phyloP scores from a whole-genome alignment of 2,888 invertebrate genomes.

The Machimus atricapillus region DNA sequence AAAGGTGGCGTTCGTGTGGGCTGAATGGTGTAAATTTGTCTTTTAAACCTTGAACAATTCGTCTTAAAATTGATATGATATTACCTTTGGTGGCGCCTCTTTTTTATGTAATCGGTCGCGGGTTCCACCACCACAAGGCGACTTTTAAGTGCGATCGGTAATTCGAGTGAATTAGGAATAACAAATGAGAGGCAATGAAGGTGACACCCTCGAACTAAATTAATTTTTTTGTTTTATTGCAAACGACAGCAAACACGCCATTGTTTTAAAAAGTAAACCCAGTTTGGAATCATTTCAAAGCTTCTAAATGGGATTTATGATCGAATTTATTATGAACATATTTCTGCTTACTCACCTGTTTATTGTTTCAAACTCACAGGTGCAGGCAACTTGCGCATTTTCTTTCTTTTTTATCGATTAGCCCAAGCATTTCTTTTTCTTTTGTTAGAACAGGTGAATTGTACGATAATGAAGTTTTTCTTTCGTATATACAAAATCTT shows the following conservation, averaged over 20 bases:
- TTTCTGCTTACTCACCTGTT: not conserved
- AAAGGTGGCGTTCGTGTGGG: not conserved
- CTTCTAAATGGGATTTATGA: not conserved
- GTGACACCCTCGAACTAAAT: constrained; percentile 27
- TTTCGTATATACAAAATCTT: not conserved
- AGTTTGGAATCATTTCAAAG: not conserved
- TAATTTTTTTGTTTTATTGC: not conserved
- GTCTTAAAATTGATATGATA: constrained; percentile 19
- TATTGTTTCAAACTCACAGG: not conserved
- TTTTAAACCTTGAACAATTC: not conserved
- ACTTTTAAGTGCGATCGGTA: constrained; percentile 1
- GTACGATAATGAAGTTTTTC: not conserved
- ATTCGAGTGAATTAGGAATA: constrained; percentile 31
- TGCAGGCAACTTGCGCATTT: not conserved
- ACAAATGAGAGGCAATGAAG: constrained; percentile 13
- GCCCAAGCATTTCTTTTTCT: not conserved
- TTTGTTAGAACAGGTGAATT: not conserved
- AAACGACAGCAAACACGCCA: not conserved
- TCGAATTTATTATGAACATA: not conserved
- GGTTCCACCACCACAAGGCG: not conserved
- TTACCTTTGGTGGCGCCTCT: constrained; percentile 19
- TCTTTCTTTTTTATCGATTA: not conserved
- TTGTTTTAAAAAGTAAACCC: not conserved
- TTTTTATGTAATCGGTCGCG: constrained; percentile 14
- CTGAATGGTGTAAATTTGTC: not conserved